Conservation (phyloP, 2,113 vertebrate species). For the Tauraco erythrolophus region DNA sequence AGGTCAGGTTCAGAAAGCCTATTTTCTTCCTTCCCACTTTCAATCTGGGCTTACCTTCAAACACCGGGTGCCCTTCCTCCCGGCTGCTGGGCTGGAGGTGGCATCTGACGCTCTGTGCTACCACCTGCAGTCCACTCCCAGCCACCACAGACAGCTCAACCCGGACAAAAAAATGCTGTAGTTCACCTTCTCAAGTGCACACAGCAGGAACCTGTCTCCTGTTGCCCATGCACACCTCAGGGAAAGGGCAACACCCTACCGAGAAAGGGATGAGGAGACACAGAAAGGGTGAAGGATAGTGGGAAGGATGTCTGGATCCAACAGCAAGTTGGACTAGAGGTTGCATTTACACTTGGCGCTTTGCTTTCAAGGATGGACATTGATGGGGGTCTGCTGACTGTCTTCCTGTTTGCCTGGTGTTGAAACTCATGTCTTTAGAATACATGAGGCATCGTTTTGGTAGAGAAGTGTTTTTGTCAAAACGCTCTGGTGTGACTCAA, state of each 20-base stretch:
- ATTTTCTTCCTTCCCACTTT: neutral
- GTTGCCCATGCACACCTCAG: accelerated
- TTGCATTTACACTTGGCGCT: neutral
- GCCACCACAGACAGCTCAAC: neutral
- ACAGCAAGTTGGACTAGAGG: neutral
- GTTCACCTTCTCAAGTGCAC: accelerated
- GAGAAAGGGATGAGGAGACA: neutral
- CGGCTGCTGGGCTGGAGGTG: neutral
- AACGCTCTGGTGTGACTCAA: neutral
- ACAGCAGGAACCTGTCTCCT: accelerated
- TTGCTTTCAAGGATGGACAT: neutral
- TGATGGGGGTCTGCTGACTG: neutral
- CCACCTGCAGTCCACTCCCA: neutral
- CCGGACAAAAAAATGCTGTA: neutral
- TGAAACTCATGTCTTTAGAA: neutral
- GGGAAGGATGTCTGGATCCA: neutral
- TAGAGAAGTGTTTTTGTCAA: neutral
- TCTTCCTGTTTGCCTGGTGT: neutral
- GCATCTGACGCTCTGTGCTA: neutral
- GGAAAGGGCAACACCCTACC: neutral
- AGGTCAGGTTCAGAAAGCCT: neutral
- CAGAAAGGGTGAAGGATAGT: neutral
- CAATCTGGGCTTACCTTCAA: neutral
- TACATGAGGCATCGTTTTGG: neutral
- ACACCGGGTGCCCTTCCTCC: accelerated